A percentile compares a stretch with the other conserved stretches of the same genome.
These are phyloP conservation scores for Drosophila dives DNA, from an alignment of 2,888 invertebrate species.

Conservation along the genomic window DNA sequence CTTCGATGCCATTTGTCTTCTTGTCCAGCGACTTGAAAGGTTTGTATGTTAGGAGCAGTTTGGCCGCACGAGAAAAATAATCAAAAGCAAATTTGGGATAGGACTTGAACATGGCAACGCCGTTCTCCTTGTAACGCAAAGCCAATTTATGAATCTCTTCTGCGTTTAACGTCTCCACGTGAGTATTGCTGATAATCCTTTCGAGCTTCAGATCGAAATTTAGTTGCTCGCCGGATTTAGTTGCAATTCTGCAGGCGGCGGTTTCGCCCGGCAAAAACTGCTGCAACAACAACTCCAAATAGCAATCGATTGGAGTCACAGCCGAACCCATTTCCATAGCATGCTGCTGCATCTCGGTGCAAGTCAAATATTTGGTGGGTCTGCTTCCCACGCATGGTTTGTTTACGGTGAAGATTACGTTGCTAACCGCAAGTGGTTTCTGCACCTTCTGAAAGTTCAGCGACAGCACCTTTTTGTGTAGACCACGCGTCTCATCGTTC, in stretches of 20 bases:
- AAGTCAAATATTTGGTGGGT: constrained; percentile 66
- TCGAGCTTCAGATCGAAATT: constrained; percentile 83
- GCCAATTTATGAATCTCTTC: constrained; percentile 84
- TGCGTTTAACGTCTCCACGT: constrained; percentile 85
- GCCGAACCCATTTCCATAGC: constrained; percentile 84
- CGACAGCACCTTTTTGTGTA: constrained; percentile 78
- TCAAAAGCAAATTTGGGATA: constrained; percentile 89
- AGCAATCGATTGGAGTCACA: constrained; percentile 85
- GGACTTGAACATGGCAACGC: constrained; percentile 88
- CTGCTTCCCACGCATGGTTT: constrained; percentile 65
- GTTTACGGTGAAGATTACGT: constrained; percentile 75
- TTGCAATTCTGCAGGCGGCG: constrained; percentile 84
- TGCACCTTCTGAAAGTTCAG: constrained; percentile 75
- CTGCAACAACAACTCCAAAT: constrained; percentile 85
- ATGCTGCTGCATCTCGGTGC: constrained; percentile 28
- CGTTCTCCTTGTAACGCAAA: constrained; percentile 85
- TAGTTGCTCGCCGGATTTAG: constrained; percentile 70
- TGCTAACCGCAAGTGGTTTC: constrained; percentile 80
- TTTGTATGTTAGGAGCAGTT: constrained; percentile 88
- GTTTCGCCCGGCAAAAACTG: constrained; percentile 86
- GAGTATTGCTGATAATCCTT: constrained; percentile 83
- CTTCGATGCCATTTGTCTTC: constrained; percentile 72
- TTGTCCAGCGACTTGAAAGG: constrained; percentile 86
- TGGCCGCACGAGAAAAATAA: constrained; percentile 90
- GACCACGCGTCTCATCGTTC: constrained; percentile 74